Conservation (phyloP, 2,113 vertebrate species). For the human region DNA sequence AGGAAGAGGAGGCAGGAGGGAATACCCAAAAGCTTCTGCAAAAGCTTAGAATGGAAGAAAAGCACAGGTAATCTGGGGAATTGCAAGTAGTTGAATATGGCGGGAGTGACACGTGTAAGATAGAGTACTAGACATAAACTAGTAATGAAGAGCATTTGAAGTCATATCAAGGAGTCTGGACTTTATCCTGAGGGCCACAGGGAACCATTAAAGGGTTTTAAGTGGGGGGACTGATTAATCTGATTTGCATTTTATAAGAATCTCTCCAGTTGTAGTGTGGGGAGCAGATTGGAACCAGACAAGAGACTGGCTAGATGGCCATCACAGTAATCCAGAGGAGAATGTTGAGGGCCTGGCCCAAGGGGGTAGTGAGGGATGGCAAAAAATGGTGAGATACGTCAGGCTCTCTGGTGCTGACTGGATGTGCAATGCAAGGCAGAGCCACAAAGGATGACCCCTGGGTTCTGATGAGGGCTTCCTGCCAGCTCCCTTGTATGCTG, state of each 20-base stretch:
- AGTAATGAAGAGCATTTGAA: constrained; percentile 25
- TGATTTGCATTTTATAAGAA: constrained; percentile 54
- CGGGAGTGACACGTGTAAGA: neutral
- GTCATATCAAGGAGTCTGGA: neutral
- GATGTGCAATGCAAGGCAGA: neutral
- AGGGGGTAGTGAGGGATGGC: too few species aligned
- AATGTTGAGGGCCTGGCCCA: neutral
- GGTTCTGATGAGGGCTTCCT: neutral
- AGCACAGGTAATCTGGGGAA: neutral
- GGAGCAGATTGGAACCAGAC: neutral
- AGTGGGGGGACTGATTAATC: neutral
- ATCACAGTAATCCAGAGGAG: neutral
- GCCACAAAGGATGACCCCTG: neutral
- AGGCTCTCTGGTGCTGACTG: neutral
- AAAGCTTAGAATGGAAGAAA: neutral
- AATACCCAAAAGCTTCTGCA: neutral
- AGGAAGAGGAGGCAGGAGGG: neutral
- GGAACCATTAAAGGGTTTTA: constrained; percentile 18
- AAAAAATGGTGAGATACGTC: neutral
- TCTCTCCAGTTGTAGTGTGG: neutral
- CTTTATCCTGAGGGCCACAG: constrained; percentile 19
- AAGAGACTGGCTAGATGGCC: neutral
- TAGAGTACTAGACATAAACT: neutral
- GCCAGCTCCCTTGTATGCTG: neutral
- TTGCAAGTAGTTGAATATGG: neutral